Percentiles rank a stretch among this genome's conserved stretches.
Conservation (phyloP, 2,113 vertebrate genomes). For the Castor canadensis region DNA sequence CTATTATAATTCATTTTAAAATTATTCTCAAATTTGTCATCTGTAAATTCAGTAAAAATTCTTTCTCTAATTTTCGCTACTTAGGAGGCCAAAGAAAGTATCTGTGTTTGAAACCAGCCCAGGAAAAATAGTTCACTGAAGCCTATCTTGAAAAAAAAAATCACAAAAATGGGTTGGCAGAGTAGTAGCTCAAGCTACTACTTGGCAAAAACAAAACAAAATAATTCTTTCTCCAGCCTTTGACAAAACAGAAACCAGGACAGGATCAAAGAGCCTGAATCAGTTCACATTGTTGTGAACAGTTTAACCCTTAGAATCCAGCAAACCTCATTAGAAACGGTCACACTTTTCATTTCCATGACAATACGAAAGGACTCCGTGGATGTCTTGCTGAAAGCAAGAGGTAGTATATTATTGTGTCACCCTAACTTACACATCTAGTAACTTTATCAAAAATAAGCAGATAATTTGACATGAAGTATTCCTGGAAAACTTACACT, state of each 20-base stretch:
- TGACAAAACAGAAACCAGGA: neutral
- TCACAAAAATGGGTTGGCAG: too few relatives aligned
- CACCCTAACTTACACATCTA: neutral
- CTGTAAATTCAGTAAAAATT: too few relatives aligned
- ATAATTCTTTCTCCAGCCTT: neutral
- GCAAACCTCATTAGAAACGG: neutral
- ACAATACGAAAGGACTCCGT: neutral
- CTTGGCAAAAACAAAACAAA: too few relatives aligned
- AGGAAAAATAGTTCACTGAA: too few relatives aligned
- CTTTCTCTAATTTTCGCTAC: too few relatives aligned
- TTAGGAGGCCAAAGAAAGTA: too few relatives aligned
- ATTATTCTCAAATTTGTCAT: neutral
- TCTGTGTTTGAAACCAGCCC: too few relatives aligned
- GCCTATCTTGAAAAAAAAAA: too few relatives aligned
- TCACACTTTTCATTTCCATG: neutral
- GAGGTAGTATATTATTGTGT: neutral
- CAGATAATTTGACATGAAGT: neutral
- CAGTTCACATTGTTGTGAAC: neutral
- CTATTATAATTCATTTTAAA: constrained; percentile 12
- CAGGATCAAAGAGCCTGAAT: neutral
- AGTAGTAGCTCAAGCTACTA: too few relatives aligned
- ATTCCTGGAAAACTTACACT: neutral
- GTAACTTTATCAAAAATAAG: constrained; percentile 16
- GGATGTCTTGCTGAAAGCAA: constrained; percentile 10
- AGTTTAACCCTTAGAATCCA: neutral